These are phyloP conservation scores for Antheraea yamamai DNA, from an alignment of 2,888 invertebrate genomes.

Conservation along the genomic window DNA sequence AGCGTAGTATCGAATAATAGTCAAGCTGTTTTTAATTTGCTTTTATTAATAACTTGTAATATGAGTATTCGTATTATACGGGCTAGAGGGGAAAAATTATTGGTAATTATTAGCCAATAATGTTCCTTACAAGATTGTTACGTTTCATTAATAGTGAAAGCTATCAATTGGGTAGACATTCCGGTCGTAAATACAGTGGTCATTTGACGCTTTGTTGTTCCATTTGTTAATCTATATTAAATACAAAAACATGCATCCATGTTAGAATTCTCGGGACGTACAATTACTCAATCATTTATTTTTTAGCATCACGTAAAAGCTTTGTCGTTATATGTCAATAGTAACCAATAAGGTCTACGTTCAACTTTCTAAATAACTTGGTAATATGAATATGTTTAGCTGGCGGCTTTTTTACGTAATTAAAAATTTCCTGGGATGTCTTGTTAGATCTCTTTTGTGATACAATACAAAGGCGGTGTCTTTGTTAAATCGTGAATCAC, in stretches of 20 bases:
- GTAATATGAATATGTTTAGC: not conserved
- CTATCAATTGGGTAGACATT: not conserved
- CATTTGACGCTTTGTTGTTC: not conserved
- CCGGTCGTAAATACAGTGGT: not conserved
- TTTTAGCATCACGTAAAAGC: too few species aligned
- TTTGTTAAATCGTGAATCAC: conserved; percentile 7
- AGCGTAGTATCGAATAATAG: not conserved
- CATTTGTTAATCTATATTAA: not conserved
- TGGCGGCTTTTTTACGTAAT: not conserved
- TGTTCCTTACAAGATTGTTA: not conserved
- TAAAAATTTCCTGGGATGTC: not conserved
- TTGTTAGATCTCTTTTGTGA: conserved; percentile 4
- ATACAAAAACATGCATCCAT: not conserved
- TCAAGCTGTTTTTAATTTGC: not conserved
- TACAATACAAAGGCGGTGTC: conserved; percentile 8
- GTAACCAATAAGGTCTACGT: not conserved
- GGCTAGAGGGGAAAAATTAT: not conserved
- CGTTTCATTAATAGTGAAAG: not conserved
- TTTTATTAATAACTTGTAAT: not conserved
- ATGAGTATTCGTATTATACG: not conserved
- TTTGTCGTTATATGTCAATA: too few species aligned
- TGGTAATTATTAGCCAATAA: not conserved
- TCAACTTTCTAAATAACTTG: not conserved
- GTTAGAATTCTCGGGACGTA: too few species aligned
- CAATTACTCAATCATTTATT: too few species aligned